phyloP scores from a whole-genome alignment of 2,113 vertebrate genomes.

The Phoenicopterus ruber region DNA sequence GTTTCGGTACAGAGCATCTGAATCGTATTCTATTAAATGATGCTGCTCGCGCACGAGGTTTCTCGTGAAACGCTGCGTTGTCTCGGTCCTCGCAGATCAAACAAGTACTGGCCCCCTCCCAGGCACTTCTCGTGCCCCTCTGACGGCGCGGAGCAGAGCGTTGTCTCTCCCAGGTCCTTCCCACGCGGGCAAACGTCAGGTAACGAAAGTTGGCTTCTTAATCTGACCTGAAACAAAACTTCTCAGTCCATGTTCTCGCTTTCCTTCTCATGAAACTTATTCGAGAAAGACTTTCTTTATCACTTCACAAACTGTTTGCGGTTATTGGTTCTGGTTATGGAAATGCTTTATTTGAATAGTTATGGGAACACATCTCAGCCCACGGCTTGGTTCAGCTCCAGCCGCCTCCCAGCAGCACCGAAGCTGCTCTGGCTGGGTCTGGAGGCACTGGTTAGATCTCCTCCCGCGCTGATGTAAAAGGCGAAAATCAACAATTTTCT shows the following conservation, averaged over 20 bases:
- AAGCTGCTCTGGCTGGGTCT: not conserved
- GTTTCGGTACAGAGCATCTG: not conserved
- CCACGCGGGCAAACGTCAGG: not conserved
- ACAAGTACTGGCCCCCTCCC: not conserved
- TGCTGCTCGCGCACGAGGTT: fast-evolving
- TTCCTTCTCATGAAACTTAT: not conserved
- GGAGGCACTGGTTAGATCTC: not conserved
- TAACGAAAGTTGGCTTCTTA: not conserved
- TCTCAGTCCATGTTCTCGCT: not conserved
- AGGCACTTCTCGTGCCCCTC: not conserved
- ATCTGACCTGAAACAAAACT: not conserved
- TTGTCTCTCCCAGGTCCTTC: not conserved
- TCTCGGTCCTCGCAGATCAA: not conserved
- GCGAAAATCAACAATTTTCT: not conserved
- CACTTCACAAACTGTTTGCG: not conserved
- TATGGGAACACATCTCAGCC: not conserved
- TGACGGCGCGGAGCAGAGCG: not conserved
- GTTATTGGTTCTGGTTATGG: not conserved
- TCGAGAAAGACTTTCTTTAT: not conserved
- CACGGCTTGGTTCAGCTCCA: not conserved
- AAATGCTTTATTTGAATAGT: not conserved
- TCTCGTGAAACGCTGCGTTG: not conserved
- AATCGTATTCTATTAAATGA: not conserved
- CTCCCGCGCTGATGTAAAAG: not conserved
- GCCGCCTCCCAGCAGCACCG: not conserved